Base-by-base conservation (phyloP, 2,113 vertebrate genomes). In the Chaetops frenatus region DNA sequence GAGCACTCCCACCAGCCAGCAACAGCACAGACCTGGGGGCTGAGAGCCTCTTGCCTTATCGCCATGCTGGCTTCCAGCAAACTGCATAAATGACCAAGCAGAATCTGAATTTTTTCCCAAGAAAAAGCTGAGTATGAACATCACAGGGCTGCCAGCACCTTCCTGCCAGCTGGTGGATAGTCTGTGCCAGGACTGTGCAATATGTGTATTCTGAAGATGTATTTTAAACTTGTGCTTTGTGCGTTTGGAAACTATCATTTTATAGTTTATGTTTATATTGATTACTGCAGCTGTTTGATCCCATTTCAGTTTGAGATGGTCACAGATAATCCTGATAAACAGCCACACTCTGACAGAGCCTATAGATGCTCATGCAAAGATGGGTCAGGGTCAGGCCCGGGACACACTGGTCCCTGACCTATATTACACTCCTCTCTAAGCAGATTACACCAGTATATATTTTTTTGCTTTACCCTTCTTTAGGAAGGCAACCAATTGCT, bases 221-320 rank as follows among this genome's bases (percentile, higher is more conserved):
- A 44, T 85, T 87, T 71, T 67, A 77, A 91, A 86, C 53, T 64
- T 47, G 6, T 28, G 56, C 62, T 94, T 71, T 56, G 70, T 35
- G 76, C 14, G 73, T 88, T 95, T 90, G 36, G 53, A 93, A 92
- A 80, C 44, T 20, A 17, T 78, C 14, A 12, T 65, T 92, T 40
- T 7, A 33, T 5, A 92, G 51, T 71, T 81, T 44, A 56, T 11
- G 60, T 66, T 84, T 42, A 14, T 12, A 94, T 72, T 95, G 73
- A 97, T 90, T 72, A 90, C 90, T 50, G 64, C 72, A 97, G 85
- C 83, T 94, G 81, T 42, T 94, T 94, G 76, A 91, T 73, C 91
- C 79, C 64, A 85, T 96, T 94, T 86, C 81, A 50, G 83, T n/a
- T 91, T 47, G 70, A 70, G 60, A 73, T 14, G 61, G 74, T 33